These are phyloP conservation scores for Geotrupes spiniger DNA, from an alignment of 2,888 invertebrate species.

Conservation along the genomic window DNA sequence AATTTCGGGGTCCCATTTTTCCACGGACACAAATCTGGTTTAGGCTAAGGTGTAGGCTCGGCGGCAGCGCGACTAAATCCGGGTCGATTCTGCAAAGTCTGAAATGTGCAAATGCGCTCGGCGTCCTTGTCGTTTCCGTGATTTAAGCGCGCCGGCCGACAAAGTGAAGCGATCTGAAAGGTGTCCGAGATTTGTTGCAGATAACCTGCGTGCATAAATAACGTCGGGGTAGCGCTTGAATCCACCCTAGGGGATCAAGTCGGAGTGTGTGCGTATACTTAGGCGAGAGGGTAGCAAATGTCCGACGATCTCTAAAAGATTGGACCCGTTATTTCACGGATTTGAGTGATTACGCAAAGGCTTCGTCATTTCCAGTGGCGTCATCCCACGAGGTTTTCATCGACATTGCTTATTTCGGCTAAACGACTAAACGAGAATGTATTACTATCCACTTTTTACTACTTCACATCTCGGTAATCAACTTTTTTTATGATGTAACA, in stretches of 20 bases:
- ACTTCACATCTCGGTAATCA: too few species aligned
- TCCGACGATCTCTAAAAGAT: constrained; percentile 30
- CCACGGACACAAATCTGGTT: constrained; percentile 20
- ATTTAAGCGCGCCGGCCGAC: too few species aligned
- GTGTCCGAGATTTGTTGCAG: constrained; percentile 32
- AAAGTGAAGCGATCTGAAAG: constrained; percentile 27
- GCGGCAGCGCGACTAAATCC: constrained; percentile 20
- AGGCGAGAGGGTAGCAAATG: constrained; percentile 28
- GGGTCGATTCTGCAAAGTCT: too few species aligned
- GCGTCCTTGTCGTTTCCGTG: constrained; percentile 18
- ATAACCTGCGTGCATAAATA: constrained; percentile 34
- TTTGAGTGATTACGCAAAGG: constrained; percentile 12
- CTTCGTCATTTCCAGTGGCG: neutral
- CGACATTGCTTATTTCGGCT: too few species aligned
- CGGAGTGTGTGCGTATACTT: constrained; percentile 22
- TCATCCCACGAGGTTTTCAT: neutral
- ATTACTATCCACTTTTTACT: too few species aligned
- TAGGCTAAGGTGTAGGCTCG: constrained; percentile 10
- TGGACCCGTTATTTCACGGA: constrained; percentile 25
- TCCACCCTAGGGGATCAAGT: constrained; percentile 25
- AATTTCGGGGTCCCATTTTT: constrained; percentile 13
- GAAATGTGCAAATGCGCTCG: constrained; percentile 24
- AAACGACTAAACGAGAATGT: too few species aligned
- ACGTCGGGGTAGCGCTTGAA: constrained; percentile 31
- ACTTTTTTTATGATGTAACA: too few species aligned